Evolutionary conservation across 2,113 vertebrate genomes (phyloP).

Genomic region (Addax nasomaculatus): DNA sequence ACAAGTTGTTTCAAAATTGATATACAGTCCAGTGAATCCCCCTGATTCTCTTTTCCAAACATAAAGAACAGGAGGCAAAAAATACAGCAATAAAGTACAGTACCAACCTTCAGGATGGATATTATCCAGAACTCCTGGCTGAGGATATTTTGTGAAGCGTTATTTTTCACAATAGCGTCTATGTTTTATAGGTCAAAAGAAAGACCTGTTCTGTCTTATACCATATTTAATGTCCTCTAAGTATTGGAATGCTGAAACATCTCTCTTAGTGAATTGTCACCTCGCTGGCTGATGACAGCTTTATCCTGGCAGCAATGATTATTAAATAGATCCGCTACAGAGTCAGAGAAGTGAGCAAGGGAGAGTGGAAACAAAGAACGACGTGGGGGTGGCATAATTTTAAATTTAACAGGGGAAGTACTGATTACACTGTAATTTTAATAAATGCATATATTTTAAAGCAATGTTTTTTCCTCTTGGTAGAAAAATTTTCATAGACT

Average conservation of each 20-base stretch:
- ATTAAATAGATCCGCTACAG: background rate
- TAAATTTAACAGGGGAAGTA: background rate
- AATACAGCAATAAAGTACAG: background rate
- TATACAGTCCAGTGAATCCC: background rate
- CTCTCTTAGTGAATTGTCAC: background rate
- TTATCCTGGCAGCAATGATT: background rate
- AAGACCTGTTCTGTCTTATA: background rate
- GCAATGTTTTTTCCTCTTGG: background rate
- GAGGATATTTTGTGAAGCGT: background rate
- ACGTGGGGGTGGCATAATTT: background rate
- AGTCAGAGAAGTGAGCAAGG: background rate
- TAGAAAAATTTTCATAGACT: background rate
- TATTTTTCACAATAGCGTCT: slow-evolving; percentile 34
- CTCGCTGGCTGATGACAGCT: background rate
- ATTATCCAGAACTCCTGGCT: background rate
- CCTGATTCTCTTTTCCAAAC: background rate
- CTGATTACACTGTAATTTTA: background rate
- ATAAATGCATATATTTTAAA: background rate
- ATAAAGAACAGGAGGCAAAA: background rate
- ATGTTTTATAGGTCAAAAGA: slow-evolving; percentile 17
- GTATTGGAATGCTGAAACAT: background rate
- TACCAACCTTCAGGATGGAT: background rate
- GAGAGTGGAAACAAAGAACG: background rate
- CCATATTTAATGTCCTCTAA: background rate
- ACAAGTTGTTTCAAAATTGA: background rate